Evolutionary conservation across 2,113 vertebrate genomes (phyloP).

Genomic region (Pleuronectes platessa): DNA sequence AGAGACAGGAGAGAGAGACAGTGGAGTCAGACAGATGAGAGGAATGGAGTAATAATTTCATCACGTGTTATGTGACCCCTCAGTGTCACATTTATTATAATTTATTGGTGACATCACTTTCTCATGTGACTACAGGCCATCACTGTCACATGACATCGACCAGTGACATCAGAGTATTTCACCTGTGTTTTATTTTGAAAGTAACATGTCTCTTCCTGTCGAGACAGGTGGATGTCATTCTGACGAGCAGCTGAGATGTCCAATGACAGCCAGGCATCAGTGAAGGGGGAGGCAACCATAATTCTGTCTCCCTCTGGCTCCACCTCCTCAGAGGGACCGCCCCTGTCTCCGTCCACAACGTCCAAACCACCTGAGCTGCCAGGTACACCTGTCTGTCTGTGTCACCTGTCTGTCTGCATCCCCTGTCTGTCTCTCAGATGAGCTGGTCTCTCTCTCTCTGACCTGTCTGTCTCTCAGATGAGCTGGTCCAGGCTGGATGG

Average conservation of each 20-base stretch:
- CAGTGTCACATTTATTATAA: no score
- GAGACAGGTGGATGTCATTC: conserved; percentile 68
- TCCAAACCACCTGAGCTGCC: conserved; percentile 93
- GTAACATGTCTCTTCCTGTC: conserved; percentile 12
- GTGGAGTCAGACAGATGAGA: no score
- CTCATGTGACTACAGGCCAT: no score
- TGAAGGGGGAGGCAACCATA: conserved; percentile 89
- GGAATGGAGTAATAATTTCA: no score
- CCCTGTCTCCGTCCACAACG: conserved; percentile 88
- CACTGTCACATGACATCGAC: no score
- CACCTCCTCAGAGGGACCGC: conserved; percentile 88
- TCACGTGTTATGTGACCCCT: no score
- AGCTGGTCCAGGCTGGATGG: no score
- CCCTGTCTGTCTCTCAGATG: no score
- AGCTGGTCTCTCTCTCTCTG: no score
- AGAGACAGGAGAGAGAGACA: no score
- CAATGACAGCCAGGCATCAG: conserved; percentile 92
- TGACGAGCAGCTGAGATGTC: conserved; percentile 91
- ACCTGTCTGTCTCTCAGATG: no score
- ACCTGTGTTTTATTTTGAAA: conserved; percentile 31
- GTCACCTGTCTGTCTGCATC: background rate
- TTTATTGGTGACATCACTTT: no score
- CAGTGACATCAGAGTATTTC: background rate
- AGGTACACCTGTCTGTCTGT: conserved; percentile 80
- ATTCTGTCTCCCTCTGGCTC: conserved; percentile 88